Conservation (phyloP, 2,797 vertebrate genomes). For the Gouania willdenowi region DNA sequence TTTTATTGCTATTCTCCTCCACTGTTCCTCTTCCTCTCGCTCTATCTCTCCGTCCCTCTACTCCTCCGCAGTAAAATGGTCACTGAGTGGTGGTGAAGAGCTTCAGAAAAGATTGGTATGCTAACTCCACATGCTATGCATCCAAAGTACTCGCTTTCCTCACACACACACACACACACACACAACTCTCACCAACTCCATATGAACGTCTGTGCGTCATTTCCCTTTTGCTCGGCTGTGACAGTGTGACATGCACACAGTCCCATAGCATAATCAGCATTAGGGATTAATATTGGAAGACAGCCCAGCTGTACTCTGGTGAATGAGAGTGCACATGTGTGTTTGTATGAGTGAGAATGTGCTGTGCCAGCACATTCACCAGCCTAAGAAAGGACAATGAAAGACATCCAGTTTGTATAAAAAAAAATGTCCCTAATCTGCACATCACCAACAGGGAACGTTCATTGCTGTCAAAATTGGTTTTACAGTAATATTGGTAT, state of each 20-base stretch:
- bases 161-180: not conserved
- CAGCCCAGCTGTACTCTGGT: slow-evolving; percentile 9
- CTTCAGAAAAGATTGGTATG: slow-evolving; percentile 77
- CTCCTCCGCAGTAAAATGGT: slow-evolving; percentile 74
- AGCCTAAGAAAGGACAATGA: slow-evolving; percentile 27
- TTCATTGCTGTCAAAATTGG: not conserved
- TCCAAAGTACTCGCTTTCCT: slow-evolving; percentile 47
- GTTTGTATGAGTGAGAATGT: slow-evolving; percentile 13
- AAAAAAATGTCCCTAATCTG: slow-evolving; percentile 11
- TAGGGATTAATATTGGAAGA: slow-evolving; percentile 38
- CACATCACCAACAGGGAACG: slow-evolving; percentile 4
- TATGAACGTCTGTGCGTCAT: no score
- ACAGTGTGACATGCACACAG: slow-evolving; percentile 33
- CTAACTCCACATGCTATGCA: slow-evolving; percentile 63
- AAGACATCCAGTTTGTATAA: slow-evolving; percentile 14
- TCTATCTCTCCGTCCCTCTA: slow-evolving; percentile 23
- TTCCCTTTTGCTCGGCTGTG: slow-evolving; percentile 23
- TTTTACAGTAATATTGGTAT: no score
- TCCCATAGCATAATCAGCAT: slow-evolving; percentile 18
- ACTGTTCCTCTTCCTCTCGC: slow-evolving; percentile 8
- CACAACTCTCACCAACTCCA: no score
- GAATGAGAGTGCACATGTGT: not conserved
- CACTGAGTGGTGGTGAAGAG: slow-evolving; percentile 57
- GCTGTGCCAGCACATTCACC: slow-evolving; percentile 31
- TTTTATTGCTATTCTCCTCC: no score